phyloP scores from a whole-genome alignment of 1,140 invertebrate species.

The Cydia pomonella region DNA sequence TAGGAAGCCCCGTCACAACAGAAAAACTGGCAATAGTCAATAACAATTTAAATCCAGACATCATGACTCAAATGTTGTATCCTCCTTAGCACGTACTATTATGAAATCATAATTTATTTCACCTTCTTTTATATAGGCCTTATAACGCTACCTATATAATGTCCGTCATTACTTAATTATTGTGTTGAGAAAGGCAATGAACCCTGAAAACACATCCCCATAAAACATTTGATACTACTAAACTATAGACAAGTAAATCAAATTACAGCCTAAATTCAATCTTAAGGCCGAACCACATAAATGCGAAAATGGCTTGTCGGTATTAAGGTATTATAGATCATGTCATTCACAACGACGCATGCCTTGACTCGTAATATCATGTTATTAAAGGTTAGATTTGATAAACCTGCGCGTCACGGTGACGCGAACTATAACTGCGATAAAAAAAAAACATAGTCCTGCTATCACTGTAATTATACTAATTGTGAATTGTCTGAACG shows the following conservation, averaged over 20 bases:
- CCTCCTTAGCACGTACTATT: constrained; percentile 1
- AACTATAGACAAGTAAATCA: not conserved
- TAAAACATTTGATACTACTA: not conserved
- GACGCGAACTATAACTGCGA: too few relatives aligned
- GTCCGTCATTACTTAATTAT: constrained; percentile 20
- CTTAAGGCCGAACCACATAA: not conserved
- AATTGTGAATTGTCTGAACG: not conserved
- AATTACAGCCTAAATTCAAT: not conserved
- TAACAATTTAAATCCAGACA: constrained; percentile 7
- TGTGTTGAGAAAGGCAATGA: not conserved
- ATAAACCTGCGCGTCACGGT: too few relatives aligned
- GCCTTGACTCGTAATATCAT: too few relatives aligned
- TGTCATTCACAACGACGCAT: too few relatives aligned
- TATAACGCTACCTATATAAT: constrained; percentile 35
- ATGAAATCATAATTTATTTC: constrained; percentile 34
- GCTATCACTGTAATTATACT: constrained; percentile 9
- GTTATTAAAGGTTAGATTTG: too few relatives aligned
- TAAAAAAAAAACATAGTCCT: not conserved
- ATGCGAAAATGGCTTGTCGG: not conserved
- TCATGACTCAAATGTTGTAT: constrained; percentile 17
- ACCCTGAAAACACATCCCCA: not conserved
- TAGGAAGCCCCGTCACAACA: constrained; percentile 9
- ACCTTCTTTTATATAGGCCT: constrained; percentile 38
- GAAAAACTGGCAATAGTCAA: not conserved
- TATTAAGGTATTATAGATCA: too few relatives aligned